phyloP scores from a whole-genome alignment of 2,113 vertebrate genomes.

The Microcebus jonahi region DNA sequence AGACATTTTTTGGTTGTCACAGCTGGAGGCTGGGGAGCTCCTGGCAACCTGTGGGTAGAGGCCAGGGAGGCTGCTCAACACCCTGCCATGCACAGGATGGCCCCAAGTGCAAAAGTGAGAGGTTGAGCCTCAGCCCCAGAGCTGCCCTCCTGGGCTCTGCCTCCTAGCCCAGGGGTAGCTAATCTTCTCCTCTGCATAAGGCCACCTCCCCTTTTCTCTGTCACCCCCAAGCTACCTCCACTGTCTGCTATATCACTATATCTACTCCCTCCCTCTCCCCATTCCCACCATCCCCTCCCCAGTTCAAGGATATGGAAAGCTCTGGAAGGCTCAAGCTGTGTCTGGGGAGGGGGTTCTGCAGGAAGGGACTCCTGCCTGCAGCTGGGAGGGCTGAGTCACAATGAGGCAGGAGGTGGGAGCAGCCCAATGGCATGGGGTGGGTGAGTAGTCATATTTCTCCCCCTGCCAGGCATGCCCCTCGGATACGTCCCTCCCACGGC shows the following conservation, averaged over 20 bases:
- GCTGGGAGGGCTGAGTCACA: background rate
- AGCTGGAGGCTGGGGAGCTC: background rate
- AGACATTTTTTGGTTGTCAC: background rate
- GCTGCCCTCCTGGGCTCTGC: background rate
- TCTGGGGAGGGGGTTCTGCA: background rate
- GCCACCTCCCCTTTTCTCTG: too few species aligned
- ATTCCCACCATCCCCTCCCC: background rate
- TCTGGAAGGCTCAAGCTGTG: background rate
- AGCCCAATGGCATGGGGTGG: background rate
- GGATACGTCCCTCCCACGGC: background rate
- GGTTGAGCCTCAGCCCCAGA: background rate
- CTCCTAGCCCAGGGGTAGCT: background rate
- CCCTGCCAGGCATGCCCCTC: slow-evolving; percentile 38
- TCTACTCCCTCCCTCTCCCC: too few species aligned
- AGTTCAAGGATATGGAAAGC: background rate
- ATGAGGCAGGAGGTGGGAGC: background rate
- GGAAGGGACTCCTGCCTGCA: background rate
- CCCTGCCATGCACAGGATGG: background rate
- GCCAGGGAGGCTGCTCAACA: background rate
- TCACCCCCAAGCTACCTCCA: too few species aligned
- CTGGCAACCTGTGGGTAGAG: background rate
- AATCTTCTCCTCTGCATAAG: background rate
- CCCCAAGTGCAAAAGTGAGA: background rate
- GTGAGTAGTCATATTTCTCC: too few species aligned
- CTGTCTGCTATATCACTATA: background rate